Base-by-base conservation (phyloP, 23 tunicate genomes). In the Corella eumyota region DNA sequence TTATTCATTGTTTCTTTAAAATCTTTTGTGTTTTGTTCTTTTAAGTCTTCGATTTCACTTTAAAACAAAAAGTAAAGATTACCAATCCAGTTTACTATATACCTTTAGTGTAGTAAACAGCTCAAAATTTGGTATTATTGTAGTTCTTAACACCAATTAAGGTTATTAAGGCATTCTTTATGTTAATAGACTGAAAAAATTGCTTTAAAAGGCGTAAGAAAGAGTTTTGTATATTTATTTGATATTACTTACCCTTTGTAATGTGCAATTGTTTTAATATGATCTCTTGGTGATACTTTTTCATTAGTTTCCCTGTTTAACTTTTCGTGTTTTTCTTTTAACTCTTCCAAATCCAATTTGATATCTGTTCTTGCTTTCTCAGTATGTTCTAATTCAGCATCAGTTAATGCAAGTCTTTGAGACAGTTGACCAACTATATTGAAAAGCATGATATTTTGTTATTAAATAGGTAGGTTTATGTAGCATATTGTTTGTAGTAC, bases 301-400 rank as follows among this genome's bases (percentile, higher is more conserved):
- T 45, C 64, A 4, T 68, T 35, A 20, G 58, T 32, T 49, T 75
- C 94, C 6, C 36, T 34, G 21, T 47, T 34, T 19, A 84, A 67
- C 36, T 64, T 63, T n/a, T 84, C 83, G 35, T 60, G 46, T 20
- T 75, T 58, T 29, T 75, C 69, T 31, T 64, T 62, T n/a, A 84
- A 20, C 17, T 58, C 47, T 13, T n/a, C 37, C 46, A 75, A 56
- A 25, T 75, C 78, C 17, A 69, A 60, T 34, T 84, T 70, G 25
- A 69, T 45, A 31, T 37, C 47, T n/a, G 45, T 50, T 9, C 66
- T 32, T n/a, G 32, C 58, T 53, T 84, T 72, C 2, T 80, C 74
- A 1, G 83, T 69, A 24, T 50, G 72, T 56, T 84, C 74, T 0
- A 51, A 67, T 23, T 75, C 94, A 34, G 94, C 83, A 24, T 84